Base-by-base conservation (phyloP, 2,888 invertebrate genomes). In the Auanema freiburgensis region DNA sequence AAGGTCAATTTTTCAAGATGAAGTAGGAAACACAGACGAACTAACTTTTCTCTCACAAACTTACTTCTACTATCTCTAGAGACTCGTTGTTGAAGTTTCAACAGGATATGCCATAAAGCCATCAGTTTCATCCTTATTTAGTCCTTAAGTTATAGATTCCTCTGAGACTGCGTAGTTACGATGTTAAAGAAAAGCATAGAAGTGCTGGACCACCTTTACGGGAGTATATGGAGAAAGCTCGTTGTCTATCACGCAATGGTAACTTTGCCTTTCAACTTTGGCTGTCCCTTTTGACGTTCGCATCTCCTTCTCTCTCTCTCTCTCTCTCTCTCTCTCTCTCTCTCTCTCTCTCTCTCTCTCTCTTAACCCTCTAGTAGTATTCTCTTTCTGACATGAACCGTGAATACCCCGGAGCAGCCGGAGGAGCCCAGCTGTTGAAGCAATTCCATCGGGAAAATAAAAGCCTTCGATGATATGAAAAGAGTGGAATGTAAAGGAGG, bases 121-220 rank as follows among this genome's bases (percentile, higher is more conserved):
- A 33, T 33, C 33, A 33, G 4, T 33, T 33, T 33, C 33, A 33
- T 33, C 33, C 33, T 33, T 33, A 33, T 33, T 33, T 33, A 33
- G 33, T 33, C 33, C 33, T 33, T 33, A 24, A 16, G 16, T 42
- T 69, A 33, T 53, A 73, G 73, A 59, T 71, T 11, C 70, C 72
- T 21, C 64, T 62, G 25, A 69, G 75, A 21, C 67, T 76, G 6
- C 70, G 80, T 18, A 70, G 65, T 41, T 80, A 80, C 62, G 77
- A 79, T 61, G 77, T 73, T 16, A 64, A 76, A 64, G 40, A 58
- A 14, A 43, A 51, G 43, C 67, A 65, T 11, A 25, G 23, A 18
- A 33, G 46, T 8, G 65, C 64, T 8, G 57, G 60, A 4, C 73
- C 73, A 25, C 66, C 57, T 57, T 59, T 73, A 10, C 65, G 61